Conservation (phyloP, 2,113 vertebrate species). For the Hymenochirus boettgeri region DNA sequence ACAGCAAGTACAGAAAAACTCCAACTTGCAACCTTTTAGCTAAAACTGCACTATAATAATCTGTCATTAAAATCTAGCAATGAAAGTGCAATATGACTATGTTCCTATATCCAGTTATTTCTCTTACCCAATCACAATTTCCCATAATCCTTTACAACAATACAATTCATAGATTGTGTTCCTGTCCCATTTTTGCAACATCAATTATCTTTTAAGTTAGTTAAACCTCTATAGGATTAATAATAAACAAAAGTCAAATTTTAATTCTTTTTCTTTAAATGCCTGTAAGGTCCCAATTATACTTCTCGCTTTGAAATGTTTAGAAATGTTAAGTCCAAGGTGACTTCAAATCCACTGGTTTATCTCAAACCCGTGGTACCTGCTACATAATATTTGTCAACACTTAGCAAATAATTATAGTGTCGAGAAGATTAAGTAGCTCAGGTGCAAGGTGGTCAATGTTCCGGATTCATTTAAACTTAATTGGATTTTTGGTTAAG, state of each 20-base stretch:
- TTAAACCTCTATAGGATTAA: conserved; percentile 1
- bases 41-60: no score
- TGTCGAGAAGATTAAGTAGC: conserved; percentile 20
- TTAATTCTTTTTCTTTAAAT: conserved; percentile 3
- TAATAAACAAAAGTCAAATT: not conserved
- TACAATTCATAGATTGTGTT: no score
- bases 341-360: not conserved
- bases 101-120: no score
- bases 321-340: not conserved
- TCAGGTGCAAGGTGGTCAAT: not conserved
- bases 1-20: no score
- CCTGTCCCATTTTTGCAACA: not conserved
- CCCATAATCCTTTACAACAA: no score
- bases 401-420: conserved; percentile 29
- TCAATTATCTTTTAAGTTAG: not conserved
- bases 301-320: not conserved
- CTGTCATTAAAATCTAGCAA: no score
- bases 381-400: conserved; percentile 23
- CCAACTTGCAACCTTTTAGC: no score
- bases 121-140: no score
- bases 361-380: conserved; percentile 5
- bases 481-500: no score
- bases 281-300: conserved; percentile 4
- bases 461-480: no score
- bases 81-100: no score